These are phyloP conservation scores for Plagodis pulveraria DNA, from an alignment of 2,888 invertebrate genomes.

Conservation along the genomic window DNA sequence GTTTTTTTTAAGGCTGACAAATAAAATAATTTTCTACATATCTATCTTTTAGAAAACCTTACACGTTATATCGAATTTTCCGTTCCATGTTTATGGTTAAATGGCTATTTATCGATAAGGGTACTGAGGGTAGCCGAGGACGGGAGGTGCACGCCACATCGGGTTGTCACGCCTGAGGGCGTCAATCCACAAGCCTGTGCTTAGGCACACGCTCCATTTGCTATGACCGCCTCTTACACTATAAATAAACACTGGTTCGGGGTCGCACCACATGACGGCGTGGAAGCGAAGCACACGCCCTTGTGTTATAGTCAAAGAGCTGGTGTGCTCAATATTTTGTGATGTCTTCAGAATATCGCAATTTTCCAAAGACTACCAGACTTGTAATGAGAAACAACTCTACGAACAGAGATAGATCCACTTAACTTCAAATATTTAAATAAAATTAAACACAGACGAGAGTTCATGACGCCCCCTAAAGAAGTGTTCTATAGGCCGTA, in stretches of 20 bases:
- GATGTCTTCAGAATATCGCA: too few species aligned
- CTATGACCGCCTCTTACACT: conserved; percentile 54
- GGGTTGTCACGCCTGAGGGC: conserved; percentile 65
- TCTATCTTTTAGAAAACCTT: not conserved
- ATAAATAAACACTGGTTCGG: conserved; percentile 61
- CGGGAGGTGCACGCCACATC: conserved; percentile 40
- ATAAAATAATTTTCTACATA: too few species aligned
- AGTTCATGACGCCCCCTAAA: too few species aligned
- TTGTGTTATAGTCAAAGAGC: not conserved
- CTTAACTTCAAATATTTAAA: too few species aligned
- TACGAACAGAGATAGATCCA: too few species aligned
- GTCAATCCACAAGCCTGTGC: conserved; percentile 42
- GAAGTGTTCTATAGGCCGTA: too few species aligned
- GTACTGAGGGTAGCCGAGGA: conserved; percentile 26
- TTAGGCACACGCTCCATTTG: conserved; percentile 69
- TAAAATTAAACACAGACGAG: too few species aligned
- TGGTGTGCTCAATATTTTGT: not conserved
- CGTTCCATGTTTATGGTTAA: conserved; percentile 21
- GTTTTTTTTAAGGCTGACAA: too few species aligned
- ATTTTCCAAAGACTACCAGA: too few species aligned
- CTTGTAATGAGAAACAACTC: too few species aligned
- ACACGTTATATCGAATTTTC: conserved; percentile 18
- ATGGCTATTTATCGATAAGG: conserved; percentile 31
- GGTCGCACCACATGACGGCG: conserved; percentile 6
- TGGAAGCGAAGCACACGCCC: conserved; percentile 6